Evolutionary conservation across 2,888 invertebrate genomes (phyloP), one percentile per base, ranked within the genome.

Genomic region (Serrognathus titanus): DNA sequence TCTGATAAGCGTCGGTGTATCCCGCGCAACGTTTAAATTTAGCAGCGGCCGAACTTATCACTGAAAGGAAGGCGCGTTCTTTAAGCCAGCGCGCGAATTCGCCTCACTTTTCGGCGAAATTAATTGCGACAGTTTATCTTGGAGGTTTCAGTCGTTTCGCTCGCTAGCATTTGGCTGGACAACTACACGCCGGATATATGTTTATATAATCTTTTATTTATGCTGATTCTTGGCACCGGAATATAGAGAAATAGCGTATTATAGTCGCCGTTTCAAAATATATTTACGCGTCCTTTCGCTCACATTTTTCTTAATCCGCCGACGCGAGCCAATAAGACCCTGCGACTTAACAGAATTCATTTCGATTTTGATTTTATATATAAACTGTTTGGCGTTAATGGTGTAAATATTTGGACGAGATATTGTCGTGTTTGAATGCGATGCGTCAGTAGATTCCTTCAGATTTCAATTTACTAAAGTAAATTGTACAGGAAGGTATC

Each of bases 141-240:
- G 46, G 45, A 51, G 52, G 56, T 48, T 52, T 49, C 48, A 58
- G 46, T 46, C 51, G 45, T 55, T 49, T 48, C 52, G 48, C 48
- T 48, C 52, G 48, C 35, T 39, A 57, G 57, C 51, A 57, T 63
- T 67, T 63, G 55, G 58, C 53, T 60, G 46, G 57, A 57, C 62
- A 64, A 69, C 66, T 66, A 65, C 48, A 64, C 53, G 52, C 54
- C 51, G 59, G 39, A 52, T 43, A 37, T 49, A 57, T 63, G 67
- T 70, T 69, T 70, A 70, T 69, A 66, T 70, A 67, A 71, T 65
- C 65, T 41, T 45, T 40, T 35, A 57, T 60, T 60, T 60, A 54
- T 43, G 54, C 16, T 39, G 24, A 48, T 54, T 48, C 48, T 54
- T 54, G 54, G 54, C 54, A 54, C 43, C 16, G 43, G 20, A 20